These are phyloP conservation scores for Atta texana DNA, from an alignment of 1,140 invertebrate genomes.

Conservation along the genomic window DNA sequence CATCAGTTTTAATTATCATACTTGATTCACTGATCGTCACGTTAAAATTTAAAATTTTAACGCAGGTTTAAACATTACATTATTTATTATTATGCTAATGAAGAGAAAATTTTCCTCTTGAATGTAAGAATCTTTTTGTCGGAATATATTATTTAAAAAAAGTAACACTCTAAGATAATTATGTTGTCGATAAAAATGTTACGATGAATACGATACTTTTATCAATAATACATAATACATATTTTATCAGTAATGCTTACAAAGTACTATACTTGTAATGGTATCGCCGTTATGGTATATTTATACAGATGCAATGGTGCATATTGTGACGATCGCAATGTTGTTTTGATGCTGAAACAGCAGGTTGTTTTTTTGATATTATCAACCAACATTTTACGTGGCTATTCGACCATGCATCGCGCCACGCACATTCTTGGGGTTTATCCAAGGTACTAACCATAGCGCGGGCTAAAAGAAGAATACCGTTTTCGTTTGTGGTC, in stretches of 20 bases:
- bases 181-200: background rate
- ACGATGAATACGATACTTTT: background rate
- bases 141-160: background rate
- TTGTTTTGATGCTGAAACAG: conserved; percentile 13
- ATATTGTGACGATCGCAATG: conserved; percentile 3
- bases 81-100: background rate
- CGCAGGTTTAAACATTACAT: background rate
- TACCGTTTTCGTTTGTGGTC: conserved; percentile 54
- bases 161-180: background rate
- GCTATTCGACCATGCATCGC: background rate
- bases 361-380: conserved; percentile 40
- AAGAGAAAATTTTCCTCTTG: background rate
- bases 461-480: background rate
- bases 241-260: no score
- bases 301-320: background rate
- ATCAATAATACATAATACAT: background rate
- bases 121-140: background rate
- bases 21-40: background rate
- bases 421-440: conserved; percentile 12
- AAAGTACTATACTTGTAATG: conserved; percentile 21
- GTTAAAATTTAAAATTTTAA: conserved; percentile 3
- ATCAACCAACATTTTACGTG: conserved; percentile 4
- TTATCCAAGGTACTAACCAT: conserved; percentile 22
- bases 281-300: conserved; percentile 1
- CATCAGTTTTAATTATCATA: background rate